These are phyloP conservation scores for Rhynchotus rufescens DNA, from an alignment of 2,797 vertebrate species.

Conservation along the genomic window DNA sequence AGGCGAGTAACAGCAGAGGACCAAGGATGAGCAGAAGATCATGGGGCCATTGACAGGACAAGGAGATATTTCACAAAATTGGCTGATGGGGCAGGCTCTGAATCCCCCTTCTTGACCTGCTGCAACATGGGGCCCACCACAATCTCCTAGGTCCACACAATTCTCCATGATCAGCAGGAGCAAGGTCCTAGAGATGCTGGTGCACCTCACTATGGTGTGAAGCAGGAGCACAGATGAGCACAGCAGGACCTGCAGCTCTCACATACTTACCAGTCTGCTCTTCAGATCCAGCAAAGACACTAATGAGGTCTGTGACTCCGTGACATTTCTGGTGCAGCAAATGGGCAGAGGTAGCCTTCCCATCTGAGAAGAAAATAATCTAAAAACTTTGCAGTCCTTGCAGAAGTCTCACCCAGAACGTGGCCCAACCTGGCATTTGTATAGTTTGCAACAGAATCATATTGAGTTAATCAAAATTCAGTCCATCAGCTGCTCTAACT, in stretches of 20 bases:
- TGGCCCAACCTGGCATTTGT: background rate
- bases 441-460: background rate
- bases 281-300: background rate
- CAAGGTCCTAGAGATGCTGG: background rate
- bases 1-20: background rate
- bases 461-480: background rate
- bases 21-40: background rate
- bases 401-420: background rate
- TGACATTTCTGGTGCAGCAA: background rate
- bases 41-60: background rate
- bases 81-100: accelerated
- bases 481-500: background rate
- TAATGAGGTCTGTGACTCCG: background rate
- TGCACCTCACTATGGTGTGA: background rate
- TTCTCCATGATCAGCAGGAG: background rate
- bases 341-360: background rate
- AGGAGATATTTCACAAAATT: background rate
- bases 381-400: background rate
- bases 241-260: background rate
- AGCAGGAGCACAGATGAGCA: background rate
- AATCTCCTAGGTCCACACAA: background rate
- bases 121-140: background rate
- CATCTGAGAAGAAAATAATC: background rate
- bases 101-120: background rate
- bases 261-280: background rate